Percentiles rank a stretch among this genome's conserved stretches.
phyloP scores from a whole-genome alignment of 2,888 invertebrate species.

The Lathronympha strigana region DNA sequence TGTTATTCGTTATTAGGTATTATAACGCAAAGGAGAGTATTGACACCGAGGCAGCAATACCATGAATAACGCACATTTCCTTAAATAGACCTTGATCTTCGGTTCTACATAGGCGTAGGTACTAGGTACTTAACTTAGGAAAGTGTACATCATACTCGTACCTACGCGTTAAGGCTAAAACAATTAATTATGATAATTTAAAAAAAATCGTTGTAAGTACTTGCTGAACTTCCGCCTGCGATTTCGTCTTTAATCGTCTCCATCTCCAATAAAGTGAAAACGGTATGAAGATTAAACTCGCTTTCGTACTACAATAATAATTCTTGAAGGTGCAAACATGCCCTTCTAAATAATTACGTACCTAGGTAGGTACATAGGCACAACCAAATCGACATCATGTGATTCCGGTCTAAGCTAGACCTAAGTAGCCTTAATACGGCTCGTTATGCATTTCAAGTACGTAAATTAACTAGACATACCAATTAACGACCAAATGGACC shows the following conservation, averaged over 20 bases:
- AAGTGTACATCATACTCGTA: too few relatives aligned
- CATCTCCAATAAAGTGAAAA: too few relatives aligned
- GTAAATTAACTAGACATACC: neutral
- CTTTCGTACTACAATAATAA: too few relatives aligned
- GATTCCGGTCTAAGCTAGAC: conserved; percentile 6
- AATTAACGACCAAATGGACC: conserved; percentile 10
- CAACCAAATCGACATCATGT: conserved; percentile 5
- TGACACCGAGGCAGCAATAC: conserved; percentile 7
- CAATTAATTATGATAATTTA: neutral
- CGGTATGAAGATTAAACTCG: too few relatives aligned
- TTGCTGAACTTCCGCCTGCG: too few relatives aligned
- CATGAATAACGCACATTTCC: neutral
- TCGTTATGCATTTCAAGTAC: conserved; percentile 18
- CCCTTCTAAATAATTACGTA: conserved; percentile 10
- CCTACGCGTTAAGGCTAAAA: neutral
- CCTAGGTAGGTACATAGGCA: too few relatives aligned
- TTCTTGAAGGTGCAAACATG: neutral
- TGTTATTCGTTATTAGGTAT: conserved; percentile 28
- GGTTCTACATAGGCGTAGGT: neutral
- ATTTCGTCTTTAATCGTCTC: too few relatives aligned
- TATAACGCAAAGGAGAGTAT: conserved; percentile 32
- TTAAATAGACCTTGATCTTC: conserved; percentile 5
- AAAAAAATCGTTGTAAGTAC: too few relatives aligned
- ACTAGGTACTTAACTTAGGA: too few relatives aligned
- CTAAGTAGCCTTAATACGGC: neutral